Conservation (phyloP, 2,888 invertebrate species). For the Xestia xanthographa region DNA sequence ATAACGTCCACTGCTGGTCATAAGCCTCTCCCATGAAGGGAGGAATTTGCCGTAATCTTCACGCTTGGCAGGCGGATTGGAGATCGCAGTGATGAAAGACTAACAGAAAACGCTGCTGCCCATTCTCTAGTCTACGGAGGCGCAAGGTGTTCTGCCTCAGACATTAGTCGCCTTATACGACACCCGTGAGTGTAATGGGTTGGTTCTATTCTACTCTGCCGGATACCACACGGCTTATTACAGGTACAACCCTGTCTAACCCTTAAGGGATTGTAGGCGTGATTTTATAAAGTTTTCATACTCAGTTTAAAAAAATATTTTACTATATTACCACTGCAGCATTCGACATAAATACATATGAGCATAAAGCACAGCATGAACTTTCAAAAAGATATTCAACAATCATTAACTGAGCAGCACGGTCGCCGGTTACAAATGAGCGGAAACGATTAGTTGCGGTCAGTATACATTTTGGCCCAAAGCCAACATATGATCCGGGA, state of each 20-base stretch:
- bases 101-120: too few relatives aligned
- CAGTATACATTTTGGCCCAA: conserved; percentile 50
- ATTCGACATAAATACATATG: neutral
- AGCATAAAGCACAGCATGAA: neutral
- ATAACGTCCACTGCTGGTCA: too few relatives aligned
- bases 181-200: too few relatives aligned
- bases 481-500: conserved; percentile 65
- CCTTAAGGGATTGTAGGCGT: neutral
- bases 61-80: too few relatives aligned
- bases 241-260: neutral
- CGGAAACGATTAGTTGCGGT: conserved; percentile 62
- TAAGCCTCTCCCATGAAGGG: too few relatives aligned
- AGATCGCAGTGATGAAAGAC: too few relatives aligned
- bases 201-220: too few relatives aligned
- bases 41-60: too few relatives aligned
- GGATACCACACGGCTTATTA: too few relatives aligned
- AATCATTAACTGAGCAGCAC: conserved; percentile 31
- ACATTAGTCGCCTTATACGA: too few relatives aligned
- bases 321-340: neutral
- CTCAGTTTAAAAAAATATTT: neutral
- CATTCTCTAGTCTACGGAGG: too few relatives aligned
- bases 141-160: too few relatives aligned
- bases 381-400: conserved; percentile 31
- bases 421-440: conserved; percentile 48
- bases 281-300: neutral